Evolutionary conservation across 1,140 invertebrate species (phyloP), one percentile per base, ranked within the genome.

Genomic region (Globodera ellingtonae): DNA sequence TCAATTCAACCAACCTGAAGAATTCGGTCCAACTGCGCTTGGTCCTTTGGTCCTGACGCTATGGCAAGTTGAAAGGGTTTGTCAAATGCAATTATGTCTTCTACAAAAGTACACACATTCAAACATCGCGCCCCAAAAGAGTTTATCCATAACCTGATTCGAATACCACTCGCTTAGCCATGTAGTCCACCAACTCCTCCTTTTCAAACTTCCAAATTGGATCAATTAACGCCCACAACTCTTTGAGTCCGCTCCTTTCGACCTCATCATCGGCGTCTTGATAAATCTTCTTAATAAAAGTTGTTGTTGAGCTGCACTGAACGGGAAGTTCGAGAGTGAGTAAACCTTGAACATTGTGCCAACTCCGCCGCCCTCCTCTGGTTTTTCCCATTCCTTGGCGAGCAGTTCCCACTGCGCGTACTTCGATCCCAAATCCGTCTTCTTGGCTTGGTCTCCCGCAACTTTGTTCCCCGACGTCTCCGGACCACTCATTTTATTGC

Each of bases 201-300:
- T 47, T n/a, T 47, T 6, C 46, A 44, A 77, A 80, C 52, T 80
- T 80, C 79, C 79, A 80, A 47, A 80, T 72, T 46, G 79, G 79
- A 35, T 80, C 72, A 9, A 80, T 5, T 21, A 44, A 6, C n/a
- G 13, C 67, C 78, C 70, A 78, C 10, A 79, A 18, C 21, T 79
- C 7, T 75, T 56, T 76, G 18, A 75, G 44, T 46, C 70, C 71
- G 21, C 10, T 75, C 72, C 5, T 93, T 85, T 93, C 93, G 0
- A 95, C 94, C 91, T 99, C 96, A 87, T 98, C 97, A 7, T 93
- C 93, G 0, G 95, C 95, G 85, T 94, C 93, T 8, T 93, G 92
- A 90, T 99, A 99, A 84, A 99, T 98, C 88, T 97, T 93, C 91
- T 96, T 24, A 84, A 86, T 10, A 18, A 46, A 13, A 10, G 15